phyloP scores from a whole-genome alignment of 2,797 vertebrate genomes.

The Alca torda region DNA sequence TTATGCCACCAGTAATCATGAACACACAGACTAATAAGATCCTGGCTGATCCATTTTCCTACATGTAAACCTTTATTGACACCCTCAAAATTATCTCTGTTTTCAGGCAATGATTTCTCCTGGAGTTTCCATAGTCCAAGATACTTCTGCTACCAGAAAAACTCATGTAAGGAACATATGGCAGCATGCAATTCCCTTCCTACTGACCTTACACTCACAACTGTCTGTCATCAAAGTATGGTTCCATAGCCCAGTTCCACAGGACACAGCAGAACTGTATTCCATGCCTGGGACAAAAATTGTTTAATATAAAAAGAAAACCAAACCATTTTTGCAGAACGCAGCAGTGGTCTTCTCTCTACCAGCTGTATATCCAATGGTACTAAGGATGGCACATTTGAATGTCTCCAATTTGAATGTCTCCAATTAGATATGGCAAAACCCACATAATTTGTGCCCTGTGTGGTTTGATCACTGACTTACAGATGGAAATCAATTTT shows the following conservation, averaged over 20 bases:
- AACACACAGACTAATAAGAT: background rate
- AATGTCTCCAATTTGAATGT: background rate
- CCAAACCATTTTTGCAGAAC: background rate
- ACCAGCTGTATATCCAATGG: background rate
- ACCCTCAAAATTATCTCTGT: background rate
- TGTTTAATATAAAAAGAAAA: background rate
- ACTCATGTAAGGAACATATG: background rate
- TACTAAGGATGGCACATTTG: background rate
- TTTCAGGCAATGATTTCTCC: background rate
- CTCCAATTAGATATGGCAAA: background rate
- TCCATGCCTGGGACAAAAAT: background rate
- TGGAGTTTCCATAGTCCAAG: background rate
- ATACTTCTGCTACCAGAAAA: background rate
- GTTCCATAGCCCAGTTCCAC: background rate
- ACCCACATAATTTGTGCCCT: background rate
- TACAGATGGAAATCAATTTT: background rate
- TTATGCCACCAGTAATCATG: background rate
- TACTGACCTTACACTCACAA: background rate
- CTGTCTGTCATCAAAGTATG: background rate
- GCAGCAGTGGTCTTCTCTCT: background rate
- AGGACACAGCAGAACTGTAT: background rate
- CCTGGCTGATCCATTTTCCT: background rate
- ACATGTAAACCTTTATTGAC: background rate
- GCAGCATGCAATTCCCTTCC: background rate
- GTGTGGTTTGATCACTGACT: background rate